Evolutionary conservation across 1,140 invertebrate species (phyloP), one percentile per base, ranked within the genome.

Genomic region (Sycobia sp.): DNA sequence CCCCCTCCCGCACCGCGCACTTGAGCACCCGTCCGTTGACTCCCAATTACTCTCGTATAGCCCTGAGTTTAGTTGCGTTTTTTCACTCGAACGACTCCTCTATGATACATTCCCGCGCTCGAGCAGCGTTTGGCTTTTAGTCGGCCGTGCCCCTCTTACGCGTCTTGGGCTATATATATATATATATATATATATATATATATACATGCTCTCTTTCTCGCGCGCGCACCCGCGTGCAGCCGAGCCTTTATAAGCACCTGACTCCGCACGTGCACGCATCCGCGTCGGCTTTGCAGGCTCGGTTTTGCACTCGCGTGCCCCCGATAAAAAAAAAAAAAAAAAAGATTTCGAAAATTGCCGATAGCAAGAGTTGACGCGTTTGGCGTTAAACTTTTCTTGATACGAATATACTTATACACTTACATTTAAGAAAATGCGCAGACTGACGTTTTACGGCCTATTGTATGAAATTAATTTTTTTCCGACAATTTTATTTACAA

Each of bases 21-120:
- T n/a, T n/a, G n/a, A n/a, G n/a, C n/a, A 43, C 9, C 23, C 62
- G 65, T 69, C 67, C 58, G 71, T 66, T 67, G 60, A 67, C 72
- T 75, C 75, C 77, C 78, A 82, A 82, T 82, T 82, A 82, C 79
- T 80, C 76, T 74, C 74, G 71, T 80, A 80, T 80, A 80, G 78
- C 47, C 44, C 29, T 32, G 47, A n/a, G 27, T 61, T 60, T 38
- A 60, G 46, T 81, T 82, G 73, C 77, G 74, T 82, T 82, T 82
- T 82, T 82, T 76, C 77, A 74, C 74, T 72, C 75, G 76, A 80
- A 79, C 78, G 72, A 74, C 65, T 77, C 69, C 69, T 81, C 73
- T 79, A 77, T 78, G 76, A 81, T 81, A 78, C 72, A 77, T 71
- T 76, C 73, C 71, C 69, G 65, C 72, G 74, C 76, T 78, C 76